Evolutionary conservation across 2,113 vertebrate species (phyloP).

Genomic region (Antechinus stuartii): DNA sequence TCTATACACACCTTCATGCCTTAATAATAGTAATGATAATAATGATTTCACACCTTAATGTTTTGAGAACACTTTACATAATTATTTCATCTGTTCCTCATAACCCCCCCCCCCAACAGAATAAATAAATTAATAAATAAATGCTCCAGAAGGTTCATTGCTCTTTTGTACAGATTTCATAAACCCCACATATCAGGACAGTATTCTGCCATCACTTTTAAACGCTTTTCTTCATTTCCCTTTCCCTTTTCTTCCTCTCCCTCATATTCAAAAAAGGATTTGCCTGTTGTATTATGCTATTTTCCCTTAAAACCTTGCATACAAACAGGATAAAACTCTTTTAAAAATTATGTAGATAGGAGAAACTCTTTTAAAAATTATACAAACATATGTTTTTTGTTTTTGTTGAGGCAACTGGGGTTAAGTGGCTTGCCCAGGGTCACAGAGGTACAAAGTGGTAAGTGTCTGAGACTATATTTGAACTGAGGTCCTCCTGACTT

Average conservation of each 20-base stretch:
- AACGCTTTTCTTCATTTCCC: conserved; percentile 92
- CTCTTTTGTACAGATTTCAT: conserved; percentile 99
- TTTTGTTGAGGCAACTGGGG: no score
- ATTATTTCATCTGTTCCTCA: neutral
- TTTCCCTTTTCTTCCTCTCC: conserved; percentile 79
- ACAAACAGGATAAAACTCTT: conserved; percentile 84
- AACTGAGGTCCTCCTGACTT: no score
- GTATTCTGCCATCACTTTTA: conserved; percentile 77
- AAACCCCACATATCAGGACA: conserved; percentile 93
- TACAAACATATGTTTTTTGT: conserved; percentile 65
- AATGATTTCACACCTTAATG: neutral
- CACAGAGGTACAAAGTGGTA: no score
- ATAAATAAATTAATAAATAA: conserved; percentile 89
- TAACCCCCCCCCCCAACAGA: conserved; percentile 83
- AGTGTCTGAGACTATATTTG: no score
- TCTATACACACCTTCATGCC: neutral
- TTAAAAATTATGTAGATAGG: conserved; percentile 84
- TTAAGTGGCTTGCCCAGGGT: no score
- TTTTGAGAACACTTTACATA: neutral
- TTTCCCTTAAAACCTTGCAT: conserved; percentile 84
- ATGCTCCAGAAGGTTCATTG: conserved; percentile 98
- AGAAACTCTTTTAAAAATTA: conserved; percentile 84
- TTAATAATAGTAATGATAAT: neutral
- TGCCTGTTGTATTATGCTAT: conserved; percentile 76
- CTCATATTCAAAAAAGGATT: conserved; percentile 76